Evolutionary conservation across 2,888 invertebrate species (phyloP), one percentile per base, ranked within the genome.

Genomic region (Nesidiocoris tenuis): DNA sequence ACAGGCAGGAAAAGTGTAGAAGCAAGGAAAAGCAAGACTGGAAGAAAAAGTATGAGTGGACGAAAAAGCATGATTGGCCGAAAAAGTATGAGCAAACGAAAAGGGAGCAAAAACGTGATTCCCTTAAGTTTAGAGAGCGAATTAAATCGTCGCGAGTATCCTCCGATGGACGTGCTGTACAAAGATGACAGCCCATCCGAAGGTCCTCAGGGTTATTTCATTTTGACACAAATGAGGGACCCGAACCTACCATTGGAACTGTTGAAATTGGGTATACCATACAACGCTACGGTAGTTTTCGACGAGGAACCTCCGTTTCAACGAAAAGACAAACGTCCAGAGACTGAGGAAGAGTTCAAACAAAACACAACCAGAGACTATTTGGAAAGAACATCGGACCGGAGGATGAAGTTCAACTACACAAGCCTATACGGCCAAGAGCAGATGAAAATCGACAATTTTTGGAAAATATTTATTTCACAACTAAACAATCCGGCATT

Each of bases 141-240:
- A 18, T 24, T 75, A 16, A 75, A 67, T 22, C 59, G 25, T n/a
- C 67, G 75, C 18, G 68, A 68, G 61, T 16, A 22, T 7, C 75
- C 75, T 5, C 67, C 68, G 0, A 75, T 68, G 67, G 75, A 75
- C 18, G 68, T 75, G 18, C 5, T 55, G 3, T 68, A 68, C 56
- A 68, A 61, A 55, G 75, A 68, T 22, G 75, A 75, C 24, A 24
- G 19, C 21, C 75, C 75, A n/a, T n/a, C 68, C 16, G 17, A 61
- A 1, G 75, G 75, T 16, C 75, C 75, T 16, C 67, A 75, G 19
- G 75, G 54, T 18, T 75, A 75, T 23, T 68, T 75, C 54, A 61
- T 75, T n/a, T 22, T 75, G 7, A 75, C 75, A n/a, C 75, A 75
- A 61, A 61, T 75, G 61, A 23, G 68, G 18, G 67, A 75, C 68